Conservation (phyloP, 2,888 invertebrate species). For the Platerodrilus igneus region DNA sequence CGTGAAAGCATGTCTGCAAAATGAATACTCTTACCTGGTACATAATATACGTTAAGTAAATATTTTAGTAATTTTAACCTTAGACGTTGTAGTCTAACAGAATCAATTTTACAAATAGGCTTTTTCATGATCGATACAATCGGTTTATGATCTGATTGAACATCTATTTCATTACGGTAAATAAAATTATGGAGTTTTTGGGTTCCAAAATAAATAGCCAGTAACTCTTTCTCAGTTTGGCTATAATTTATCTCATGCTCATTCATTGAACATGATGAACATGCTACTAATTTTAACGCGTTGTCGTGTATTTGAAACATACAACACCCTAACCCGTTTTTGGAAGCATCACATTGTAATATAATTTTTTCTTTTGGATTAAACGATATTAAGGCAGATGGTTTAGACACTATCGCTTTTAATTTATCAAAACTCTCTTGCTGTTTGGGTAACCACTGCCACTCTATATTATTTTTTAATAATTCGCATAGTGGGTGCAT, state of each 20-base stretch:
- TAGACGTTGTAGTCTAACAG: conserved; percentile 21
- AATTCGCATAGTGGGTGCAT: too few relatives aligned
- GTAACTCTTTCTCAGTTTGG: conserved; percentile 25
- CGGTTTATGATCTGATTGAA: conserved; percentile 27
- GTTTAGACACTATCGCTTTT: too few relatives aligned
- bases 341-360: too few relatives aligned
- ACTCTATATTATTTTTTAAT: too few relatives aligned
- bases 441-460: too few relatives aligned
- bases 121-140: conserved; percentile 24
- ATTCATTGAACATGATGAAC: conserved; percentile 17
- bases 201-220: conserved; percentile 20
- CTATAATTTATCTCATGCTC: conserved; percentile 18
- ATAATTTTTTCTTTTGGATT: too few relatives aligned
- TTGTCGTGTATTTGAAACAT: too few relatives aligned
- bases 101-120: conserved; percentile 13
- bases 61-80: conserved; percentile 25
- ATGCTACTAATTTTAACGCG: too few relatives aligned
- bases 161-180: conserved; percentile 21
- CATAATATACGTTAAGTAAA: conserved; percentile 20
- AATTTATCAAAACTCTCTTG: too few relatives aligned
- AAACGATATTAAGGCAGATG: too few relatives aligned
- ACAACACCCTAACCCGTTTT: too few relatives aligned
- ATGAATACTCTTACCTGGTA: conserved; percentile 25
- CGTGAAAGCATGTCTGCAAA: conserved; percentile 24
- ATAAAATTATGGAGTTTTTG: conserved; percentile 26